Conservation (phyloP, 2,113 vertebrate genomes). For the Patagioenas fasciata region DNA sequence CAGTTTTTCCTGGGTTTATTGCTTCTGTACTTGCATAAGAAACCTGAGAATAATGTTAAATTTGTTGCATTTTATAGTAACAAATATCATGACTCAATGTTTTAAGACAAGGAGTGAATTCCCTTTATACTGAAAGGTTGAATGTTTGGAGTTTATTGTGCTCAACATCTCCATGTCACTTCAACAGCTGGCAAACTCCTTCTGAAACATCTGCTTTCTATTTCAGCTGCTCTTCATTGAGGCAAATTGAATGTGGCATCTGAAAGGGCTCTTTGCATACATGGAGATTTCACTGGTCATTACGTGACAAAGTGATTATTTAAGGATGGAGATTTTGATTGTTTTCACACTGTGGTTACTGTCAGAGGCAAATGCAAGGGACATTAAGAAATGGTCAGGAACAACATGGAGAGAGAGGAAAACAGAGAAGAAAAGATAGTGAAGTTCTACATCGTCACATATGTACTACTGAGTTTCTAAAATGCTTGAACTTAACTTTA, state of each 20-base stretch:
- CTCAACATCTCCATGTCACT: neutral
- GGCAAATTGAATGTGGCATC: neutral
- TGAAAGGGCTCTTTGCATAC: neutral
- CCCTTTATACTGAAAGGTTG: accelerated
- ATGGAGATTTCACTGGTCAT: neutral
- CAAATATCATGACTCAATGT: neutral
- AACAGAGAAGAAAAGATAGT: neutral
- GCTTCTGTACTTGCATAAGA: neutral
- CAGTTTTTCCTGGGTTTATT: neutral
- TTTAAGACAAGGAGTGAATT: neutral
- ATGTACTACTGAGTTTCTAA: neutral
- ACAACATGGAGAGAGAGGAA: neutral
- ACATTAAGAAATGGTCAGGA: neutral
- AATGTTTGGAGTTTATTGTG: neutral
- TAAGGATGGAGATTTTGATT: neutral
- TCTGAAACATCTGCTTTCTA: conserved; percentile 4
- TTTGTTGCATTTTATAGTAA: neutral
- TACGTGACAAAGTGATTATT: neutral
- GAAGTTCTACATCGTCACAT: neutral
- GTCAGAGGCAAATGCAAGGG: neutral
- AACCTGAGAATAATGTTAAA: neutral
- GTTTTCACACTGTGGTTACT: neutral
- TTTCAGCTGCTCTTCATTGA: neutral
- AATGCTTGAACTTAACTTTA: neutral
- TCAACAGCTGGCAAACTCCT: conserved; percentile 1